Conservation (phyloP, 2,888 invertebrate species). For the Epinotia demarniana region DNA sequence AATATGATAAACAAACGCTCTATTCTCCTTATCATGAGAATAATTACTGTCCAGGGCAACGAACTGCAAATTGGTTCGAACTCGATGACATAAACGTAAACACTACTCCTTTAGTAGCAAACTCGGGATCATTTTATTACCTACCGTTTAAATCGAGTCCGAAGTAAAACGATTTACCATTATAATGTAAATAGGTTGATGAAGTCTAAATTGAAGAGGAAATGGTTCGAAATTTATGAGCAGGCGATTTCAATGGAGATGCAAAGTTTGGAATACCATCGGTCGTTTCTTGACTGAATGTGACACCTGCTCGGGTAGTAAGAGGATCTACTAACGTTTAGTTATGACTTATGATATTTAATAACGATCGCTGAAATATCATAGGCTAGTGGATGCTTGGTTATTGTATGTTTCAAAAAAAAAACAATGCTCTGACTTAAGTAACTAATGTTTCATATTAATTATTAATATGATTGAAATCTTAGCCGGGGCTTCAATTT, state of each 20-base stretch:
- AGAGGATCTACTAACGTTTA: background rate
- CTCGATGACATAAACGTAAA: conserved; percentile 48
- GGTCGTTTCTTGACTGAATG: conserved; percentile 3
- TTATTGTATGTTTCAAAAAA: too few relatives aligned
- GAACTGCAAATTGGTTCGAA: conserved; percentile 45
- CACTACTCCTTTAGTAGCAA: conserved; percentile 43
- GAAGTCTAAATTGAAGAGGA: conserved; percentile 28
- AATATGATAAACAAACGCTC: background rate
- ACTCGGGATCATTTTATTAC: conserved; percentile 34
- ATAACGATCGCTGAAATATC: too few relatives aligned
- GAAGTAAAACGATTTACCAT: conserved; percentile 31
- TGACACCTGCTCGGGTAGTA: conserved; percentile 2
- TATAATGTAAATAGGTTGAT: conserved; percentile 38
- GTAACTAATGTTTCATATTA: too few relatives aligned
- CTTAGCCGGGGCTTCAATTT: too few relatives aligned
- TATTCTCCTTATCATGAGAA: conserved; percentile 6
- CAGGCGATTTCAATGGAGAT: conserved; percentile 1
- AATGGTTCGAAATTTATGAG: conserved; percentile 25
- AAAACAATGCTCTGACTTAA: too few relatives aligned
- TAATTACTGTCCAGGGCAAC: conserved; percentile 4
- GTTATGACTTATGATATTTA: too few relatives aligned
- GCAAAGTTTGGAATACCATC: conserved; percentile 8
- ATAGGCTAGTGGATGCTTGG: too few relatives aligned
- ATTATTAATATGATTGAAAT: too few relatives aligned
- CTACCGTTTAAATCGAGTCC: conserved; percentile 26